These are phyloP conservation scores for Elachura formosa DNA, from an alignment of 2,113 vertebrate species.

Conservation along the genomic window DNA sequence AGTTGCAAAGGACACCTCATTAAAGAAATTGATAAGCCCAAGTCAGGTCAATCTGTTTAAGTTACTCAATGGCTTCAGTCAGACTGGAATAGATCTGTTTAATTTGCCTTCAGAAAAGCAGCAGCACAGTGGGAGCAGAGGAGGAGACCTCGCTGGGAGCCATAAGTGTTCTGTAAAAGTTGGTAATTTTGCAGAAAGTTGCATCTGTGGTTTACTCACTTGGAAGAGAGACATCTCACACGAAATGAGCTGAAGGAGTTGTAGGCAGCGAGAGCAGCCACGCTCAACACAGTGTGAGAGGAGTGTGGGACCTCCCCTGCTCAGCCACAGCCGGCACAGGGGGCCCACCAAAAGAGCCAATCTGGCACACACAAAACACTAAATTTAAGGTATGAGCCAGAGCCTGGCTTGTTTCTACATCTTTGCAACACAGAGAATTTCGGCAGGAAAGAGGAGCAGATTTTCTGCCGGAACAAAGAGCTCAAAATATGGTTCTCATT, in stretches of 20 bases:
- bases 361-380: not conserved
- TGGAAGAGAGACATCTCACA: not conserved
- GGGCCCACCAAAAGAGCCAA: not conserved
- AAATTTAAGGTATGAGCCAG: not conserved
- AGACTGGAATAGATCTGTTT: slow-evolving; percentile 34
- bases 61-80: slow-evolving; percentile 36
- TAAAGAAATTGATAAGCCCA: slow-evolving; percentile 56
- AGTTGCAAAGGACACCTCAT: slow-evolving; percentile 29
- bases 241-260: not conserved
- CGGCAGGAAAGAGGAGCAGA: not conserved
- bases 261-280: not conserved
- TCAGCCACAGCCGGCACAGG: not conserved
- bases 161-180: not conserved
- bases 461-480: not conserved
- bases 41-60: slow-evolving; percentile 52
- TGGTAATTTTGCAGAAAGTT: not conserved
- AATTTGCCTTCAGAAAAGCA: slow-evolving; percentile 20
- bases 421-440: not conserved
- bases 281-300: not conserved
- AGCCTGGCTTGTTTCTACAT: not conserved
- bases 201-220: not conserved
- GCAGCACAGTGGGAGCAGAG: not conserved
- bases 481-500: not conserved
- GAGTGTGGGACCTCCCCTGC: not conserved
- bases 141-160: not conserved